A percentile compares a stretch with the other conserved stretches of the same genome.
These are phyloP conservation scores for Carcharodon carcharias DNA, from an alignment of 2,797 vertebrate species.

Conservation along the genomic window DNA sequence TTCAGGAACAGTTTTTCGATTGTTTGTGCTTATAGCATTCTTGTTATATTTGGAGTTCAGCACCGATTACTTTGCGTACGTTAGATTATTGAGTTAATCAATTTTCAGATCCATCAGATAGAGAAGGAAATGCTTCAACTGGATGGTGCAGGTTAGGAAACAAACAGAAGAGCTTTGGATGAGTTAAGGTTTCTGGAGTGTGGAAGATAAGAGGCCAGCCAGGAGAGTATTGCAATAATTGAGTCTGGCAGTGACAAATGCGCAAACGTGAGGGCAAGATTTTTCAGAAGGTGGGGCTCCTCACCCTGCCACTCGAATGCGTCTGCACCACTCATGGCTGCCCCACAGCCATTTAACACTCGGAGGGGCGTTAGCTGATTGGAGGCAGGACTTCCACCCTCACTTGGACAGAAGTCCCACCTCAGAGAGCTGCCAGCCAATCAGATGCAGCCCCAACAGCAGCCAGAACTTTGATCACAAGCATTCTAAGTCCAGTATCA, in stretches of 20 bases:
- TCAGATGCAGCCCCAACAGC: too few relatives aligned
- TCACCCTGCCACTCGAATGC: background rate
- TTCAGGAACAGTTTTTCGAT: background rate
- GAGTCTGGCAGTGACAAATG: background rate
- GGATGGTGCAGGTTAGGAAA: background rate
- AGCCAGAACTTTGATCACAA: too few relatives aligned
- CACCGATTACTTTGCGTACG: background rate
- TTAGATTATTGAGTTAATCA: background rate
- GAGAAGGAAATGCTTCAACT: background rate
- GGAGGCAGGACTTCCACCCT: background rate
- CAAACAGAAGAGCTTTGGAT: background rate
- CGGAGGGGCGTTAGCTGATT: background rate
- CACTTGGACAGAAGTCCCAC: background rate
- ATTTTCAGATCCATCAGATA: background rate
- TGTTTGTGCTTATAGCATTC: background rate
- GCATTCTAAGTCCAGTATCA: background rate
- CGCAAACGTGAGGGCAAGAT: background rate
- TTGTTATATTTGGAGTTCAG: background rate
- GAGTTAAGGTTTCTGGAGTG: background rate
- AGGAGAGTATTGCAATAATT: background rate
- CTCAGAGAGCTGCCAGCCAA: background rate
- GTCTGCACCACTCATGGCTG: background rate
- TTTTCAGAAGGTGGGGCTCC: background rate
- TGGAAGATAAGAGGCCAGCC: background rate
- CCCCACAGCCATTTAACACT: background rate